A percentile compares a stretch with the other conserved stretches of the same genome.
phyloP scores from a whole-genome alignment of 2,888 invertebrate genomes.

The Piscicola geometra region DNA sequence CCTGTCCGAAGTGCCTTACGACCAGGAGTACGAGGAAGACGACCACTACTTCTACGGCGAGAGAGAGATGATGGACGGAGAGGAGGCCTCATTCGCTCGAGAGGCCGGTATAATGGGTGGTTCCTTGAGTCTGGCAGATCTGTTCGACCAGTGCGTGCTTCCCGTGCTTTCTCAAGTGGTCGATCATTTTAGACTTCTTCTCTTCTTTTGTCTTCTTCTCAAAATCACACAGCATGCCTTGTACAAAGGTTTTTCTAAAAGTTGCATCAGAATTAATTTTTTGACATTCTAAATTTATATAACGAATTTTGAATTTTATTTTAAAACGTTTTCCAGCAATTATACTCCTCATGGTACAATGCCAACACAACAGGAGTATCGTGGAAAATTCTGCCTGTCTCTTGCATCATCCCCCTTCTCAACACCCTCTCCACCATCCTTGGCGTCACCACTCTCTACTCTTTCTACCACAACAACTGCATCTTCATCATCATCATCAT shows the following conservation, averaged over 20 bases:
- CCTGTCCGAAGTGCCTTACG: background rate
- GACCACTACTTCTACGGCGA: no score
- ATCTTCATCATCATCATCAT: constrained; percentile 8
- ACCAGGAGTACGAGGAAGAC: constrained; percentile 5
- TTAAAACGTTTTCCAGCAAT: no score
- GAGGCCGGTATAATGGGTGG: background rate
- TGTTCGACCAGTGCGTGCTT: constrained; percentile 46
- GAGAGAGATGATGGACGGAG: background rate
- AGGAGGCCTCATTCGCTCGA: background rate
- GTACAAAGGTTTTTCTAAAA: background rate
- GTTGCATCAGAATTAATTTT: no score
- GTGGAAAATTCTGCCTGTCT: background rate
- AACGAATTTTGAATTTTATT: no score
- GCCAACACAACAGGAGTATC: background rate
- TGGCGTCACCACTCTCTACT: background rate
- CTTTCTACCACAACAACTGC: background rate
- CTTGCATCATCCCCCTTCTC: background rate
- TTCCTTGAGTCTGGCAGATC: constrained; percentile 35
- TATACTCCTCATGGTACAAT: background rate
- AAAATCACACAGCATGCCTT: constrained; percentile 41
- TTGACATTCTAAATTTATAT: no score
- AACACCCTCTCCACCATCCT: background rate
- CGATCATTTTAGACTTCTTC: constrained; percentile 47
- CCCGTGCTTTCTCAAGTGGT: constrained; percentile 50
- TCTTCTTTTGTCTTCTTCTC: constrained; percentile 49